These are phyloP conservation scores for Acanthochromis polyacanthus DNA, from an alignment of 2,113 vertebrate species.

Conservation along the genomic window DNA sequence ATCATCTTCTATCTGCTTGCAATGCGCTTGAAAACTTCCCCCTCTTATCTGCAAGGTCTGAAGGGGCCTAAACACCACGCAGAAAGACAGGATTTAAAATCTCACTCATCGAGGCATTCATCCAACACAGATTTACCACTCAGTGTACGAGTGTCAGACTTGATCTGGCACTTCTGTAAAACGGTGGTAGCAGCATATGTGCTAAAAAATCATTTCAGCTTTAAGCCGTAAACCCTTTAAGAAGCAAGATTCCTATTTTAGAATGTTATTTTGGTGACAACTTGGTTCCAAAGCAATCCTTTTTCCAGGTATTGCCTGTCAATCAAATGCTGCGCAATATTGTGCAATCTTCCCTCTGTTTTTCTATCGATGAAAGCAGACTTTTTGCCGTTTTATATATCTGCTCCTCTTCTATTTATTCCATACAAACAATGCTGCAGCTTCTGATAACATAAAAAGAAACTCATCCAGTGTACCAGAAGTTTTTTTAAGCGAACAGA, in stretches of 20 bases:
- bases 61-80: constrained; percentile 24
- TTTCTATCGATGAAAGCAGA: neutral
- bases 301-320: constrained; percentile 27
- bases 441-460: constrained; percentile 11
- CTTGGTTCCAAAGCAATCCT: constrained; percentile 4
- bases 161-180: constrained; percentile 5
- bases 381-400: neutral
- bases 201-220: neutral
- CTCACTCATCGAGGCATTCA: constrained; percentile 36
- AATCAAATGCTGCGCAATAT: constrained; percentile 33
- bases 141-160: constrained; percentile 1
- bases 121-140: constrained; percentile 20
- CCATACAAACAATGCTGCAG: constrained; percentile 8
- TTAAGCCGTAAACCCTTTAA: constrained; percentile 4
- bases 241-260: constrained; percentile 20
- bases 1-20: constrained; percentile 44
- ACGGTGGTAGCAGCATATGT: constrained; percentile 3
- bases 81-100: constrained; percentile 24
- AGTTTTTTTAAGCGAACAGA: neutral
- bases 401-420: constrained; percentile 24
- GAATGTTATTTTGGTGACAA: constrained; percentile 14
- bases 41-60: constrained; percentile 38
- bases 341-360: constrained; percentile 24
- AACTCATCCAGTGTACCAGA: neutral
- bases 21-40: constrained; percentile 30